Evolutionary conservation across 1,140 invertebrate genomes (phyloP).

Genomic region (Drosophila tristis): DNA sequence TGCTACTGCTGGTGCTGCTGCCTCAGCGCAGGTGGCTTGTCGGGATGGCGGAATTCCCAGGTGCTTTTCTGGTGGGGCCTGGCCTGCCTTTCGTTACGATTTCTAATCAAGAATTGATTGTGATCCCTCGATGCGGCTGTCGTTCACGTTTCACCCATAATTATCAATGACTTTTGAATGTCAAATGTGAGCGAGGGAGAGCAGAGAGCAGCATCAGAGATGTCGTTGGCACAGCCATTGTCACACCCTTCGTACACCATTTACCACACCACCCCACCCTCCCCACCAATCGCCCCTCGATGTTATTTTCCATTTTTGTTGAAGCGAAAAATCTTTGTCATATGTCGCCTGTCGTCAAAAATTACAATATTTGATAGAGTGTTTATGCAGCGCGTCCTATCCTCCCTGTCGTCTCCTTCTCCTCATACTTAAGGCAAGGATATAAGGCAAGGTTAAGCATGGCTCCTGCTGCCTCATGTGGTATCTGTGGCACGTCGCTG

Average conservation of each 20-base stretch:
- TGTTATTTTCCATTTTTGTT: not conserved
- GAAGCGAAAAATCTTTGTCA: constrained; percentile 73
- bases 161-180: constrained; percentile 83
- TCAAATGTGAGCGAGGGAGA: constrained; percentile 70
- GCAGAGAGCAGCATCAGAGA: not conserved
- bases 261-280: not conserved
- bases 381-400: constrained; percentile 33
- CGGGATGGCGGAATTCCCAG: constrained; percentile 24
- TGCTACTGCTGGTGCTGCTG: constrained; percentile 16
- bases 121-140: constrained; percentile 81
- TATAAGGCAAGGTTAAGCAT: constrained; percentile 7
- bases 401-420: not conserved
- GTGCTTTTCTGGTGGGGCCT: constrained; percentile 27
- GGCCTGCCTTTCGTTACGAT: constrained; percentile 55
- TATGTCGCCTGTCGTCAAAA: constrained; percentile 72
- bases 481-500: constrained; percentile 61
- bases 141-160: constrained; percentile 81
- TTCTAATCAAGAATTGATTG: constrained; percentile 83
- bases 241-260: constrained; percentile 37
- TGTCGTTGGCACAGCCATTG: constrained; percentile 66
- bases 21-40: not conserved
- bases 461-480: no score
- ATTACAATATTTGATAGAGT: constrained; percentile 62
- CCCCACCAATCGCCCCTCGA: no score
- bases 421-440: not conserved